A percentile compares a stretch with the other conserved stretches of the same genome.
These are phyloP conservation scores for Antheraea assamensis DNA, from an alignment of 2,888 invertebrate genomes.

Conservation along the genomic window DNA sequence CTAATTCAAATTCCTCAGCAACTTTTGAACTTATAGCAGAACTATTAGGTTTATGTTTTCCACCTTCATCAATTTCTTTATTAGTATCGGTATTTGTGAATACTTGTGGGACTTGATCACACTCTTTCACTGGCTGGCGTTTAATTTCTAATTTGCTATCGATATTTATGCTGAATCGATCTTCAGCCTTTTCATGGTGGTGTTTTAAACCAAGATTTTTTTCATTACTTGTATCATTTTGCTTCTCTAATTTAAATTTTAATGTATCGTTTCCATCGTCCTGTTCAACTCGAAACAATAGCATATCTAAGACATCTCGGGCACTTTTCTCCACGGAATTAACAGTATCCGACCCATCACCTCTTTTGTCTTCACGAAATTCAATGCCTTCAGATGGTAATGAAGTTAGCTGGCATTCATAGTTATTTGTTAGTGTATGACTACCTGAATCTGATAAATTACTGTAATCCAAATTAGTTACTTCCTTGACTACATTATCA, in stretches of 20 bases:
- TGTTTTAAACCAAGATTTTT: constrained; percentile 46
- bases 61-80: constrained; percentile 47
- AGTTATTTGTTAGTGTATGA: neutral
- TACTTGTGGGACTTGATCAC: constrained; percentile 46
- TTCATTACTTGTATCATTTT: constrained; percentile 48
- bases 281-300: constrained; percentile 49
- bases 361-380: constrained; percentile 6
- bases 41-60: constrained; percentile 53
- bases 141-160: constrained; percentile 27
- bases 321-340: constrained; percentile 45
- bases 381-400: constrained; percentile 8
- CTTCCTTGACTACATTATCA: constrained; percentile 31
- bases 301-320: constrained; percentile 49
- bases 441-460: constrained; percentile 27
- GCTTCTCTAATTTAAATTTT: constrained; percentile 46
- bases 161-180: constrained; percentile 42
- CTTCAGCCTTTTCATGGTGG: constrained; percentile 47
- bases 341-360: neutral
- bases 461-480: constrained; percentile 23
- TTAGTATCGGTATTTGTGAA: constrained; percentile 47
- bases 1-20: constrained; percentile 48
- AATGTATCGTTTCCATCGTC: constrained; percentile 46
- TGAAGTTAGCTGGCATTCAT: constrained; percentile 3
- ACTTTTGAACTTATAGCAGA: constrained; percentile 52
- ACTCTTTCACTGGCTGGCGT: constrained; percentile 29